Evolutionary conservation across 2,888 invertebrate species (phyloP), one percentile per base, ranked within the genome.

Genomic region (Anorthoa munda): DNA sequence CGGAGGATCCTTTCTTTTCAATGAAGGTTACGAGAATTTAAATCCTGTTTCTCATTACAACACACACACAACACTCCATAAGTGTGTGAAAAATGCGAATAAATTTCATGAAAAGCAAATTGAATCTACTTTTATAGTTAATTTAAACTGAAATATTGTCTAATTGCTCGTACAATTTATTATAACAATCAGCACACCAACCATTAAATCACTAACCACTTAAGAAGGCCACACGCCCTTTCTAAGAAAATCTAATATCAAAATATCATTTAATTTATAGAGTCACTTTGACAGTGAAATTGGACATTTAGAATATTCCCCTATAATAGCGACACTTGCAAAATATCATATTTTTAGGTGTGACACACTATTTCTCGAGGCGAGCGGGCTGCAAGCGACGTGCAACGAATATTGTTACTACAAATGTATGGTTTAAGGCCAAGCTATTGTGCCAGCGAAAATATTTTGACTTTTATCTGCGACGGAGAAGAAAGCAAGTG

Each of bases 331-430:
- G 79, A 79, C 82, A 82, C 58, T 84, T 82, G 84, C 81, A 77
- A 87, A 86, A 81, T 87, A 82, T 78, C 79, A 70, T 66, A 76
- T 77, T 58, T 61, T 70, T 82, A 84, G 77, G 77, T 86, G 75
- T 77, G 75, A 80, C 74, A 82, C 87, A 77, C 87, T 89, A 90
- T 91, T 90, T 87, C 89, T 89, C 85, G 77, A 86, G 75, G 74
- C 69, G 65, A 45, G 60, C 87, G 89, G 91, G 87, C 88, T 92
- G 91, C 88, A 86, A 82, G 84, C 83, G 89, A 92, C 92, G 92
- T 91, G 92, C 83, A 87, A 75, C 84, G 92, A 90, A 91, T 92
- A 90, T 85, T 88, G 86, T 88, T 77, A 75, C 88, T 83, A 86
- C 84, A 86, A 88, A 88, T 86, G 82, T 87, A 83, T 83, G 70